These are phyloP conservation scores for Pterostichus madidus DNA, from an alignment of 2,888 invertebrate species.

Conservation along the genomic window DNA sequence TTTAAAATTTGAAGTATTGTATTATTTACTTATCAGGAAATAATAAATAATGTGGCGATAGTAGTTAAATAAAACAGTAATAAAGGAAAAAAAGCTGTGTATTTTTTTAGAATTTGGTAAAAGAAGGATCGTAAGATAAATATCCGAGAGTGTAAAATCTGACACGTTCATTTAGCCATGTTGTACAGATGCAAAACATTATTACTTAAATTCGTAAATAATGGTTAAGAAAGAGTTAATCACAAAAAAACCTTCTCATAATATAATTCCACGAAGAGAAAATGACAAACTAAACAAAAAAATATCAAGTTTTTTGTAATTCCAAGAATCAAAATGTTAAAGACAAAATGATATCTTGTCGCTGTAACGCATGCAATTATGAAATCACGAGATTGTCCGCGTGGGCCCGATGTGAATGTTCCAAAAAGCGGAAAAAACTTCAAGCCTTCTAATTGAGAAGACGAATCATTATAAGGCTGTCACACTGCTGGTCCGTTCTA, in stretches of 20 bases:
- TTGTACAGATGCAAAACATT: constrained; percentile 3
- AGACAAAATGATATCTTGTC: constrained; percentile 30
- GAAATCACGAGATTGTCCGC: not conserved
- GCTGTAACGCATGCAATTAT: constrained; percentile 9
- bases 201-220: constrained; percentile 36
- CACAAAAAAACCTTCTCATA: not conserved
- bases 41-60: too few relatives aligned
- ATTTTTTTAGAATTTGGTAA: too few relatives aligned
- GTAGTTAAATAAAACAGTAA: too few relatives aligned
- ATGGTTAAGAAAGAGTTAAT: constrained; percentile 12
- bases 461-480: not conserved
- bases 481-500: not conserved
- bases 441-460: constrained; percentile 20
- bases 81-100: too few relatives aligned
- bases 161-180: constrained; percentile 16
- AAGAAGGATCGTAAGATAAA: constrained; percentile 14
- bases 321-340: constrained; percentile 24
- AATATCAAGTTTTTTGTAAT: constrained; percentile 37
- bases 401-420: constrained; percentile 25
- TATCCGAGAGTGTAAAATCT: constrained; percentile 7
- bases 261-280: constrained; percentile 9
- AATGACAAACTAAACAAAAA: constrained; percentile 17
- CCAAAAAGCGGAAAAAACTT: constrained; percentile 16
- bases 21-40: too few relatives aligned
- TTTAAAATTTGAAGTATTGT: too few relatives aligned